These are phyloP conservation scores for Ophthalmolycus amberensis DNA, from an alignment of 2,113 vertebrate genomes.

Conservation along the genomic window DNA sequence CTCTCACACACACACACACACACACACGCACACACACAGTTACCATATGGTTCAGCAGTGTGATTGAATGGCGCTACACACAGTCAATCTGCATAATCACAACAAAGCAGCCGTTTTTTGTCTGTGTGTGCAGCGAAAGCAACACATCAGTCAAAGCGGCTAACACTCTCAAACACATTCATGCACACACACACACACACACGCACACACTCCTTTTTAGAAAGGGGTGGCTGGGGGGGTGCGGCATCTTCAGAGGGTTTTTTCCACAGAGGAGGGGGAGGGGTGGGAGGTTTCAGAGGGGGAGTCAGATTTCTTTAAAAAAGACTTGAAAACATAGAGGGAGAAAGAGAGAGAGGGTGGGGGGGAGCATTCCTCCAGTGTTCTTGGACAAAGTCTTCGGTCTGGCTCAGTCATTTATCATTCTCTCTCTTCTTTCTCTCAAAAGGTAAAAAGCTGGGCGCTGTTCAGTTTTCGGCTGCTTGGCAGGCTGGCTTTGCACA, in stretches of 20 bases:
- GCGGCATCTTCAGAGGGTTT: slow-evolving; percentile 65
- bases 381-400: slow-evolving; percentile 46
- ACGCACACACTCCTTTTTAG: slow-evolving; percentile 39
- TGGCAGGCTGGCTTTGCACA: slow-evolving; percentile 12
- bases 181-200: slow-evolving; percentile 17
- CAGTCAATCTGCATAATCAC: slow-evolving; percentile 69
- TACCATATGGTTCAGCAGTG: slow-evolving; percentile 57
- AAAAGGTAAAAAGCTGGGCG: slow-evolving; percentile 32
- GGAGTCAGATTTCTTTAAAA: slow-evolving; percentile 71
- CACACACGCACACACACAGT: slow-evolving; percentile 13
- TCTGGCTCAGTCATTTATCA: slow-evolving; percentile 33
- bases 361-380: slow-evolving; percentile 30
- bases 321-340: slow-evolving; percentile 43
- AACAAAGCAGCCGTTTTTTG: slow-evolving; percentile 62
- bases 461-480: slow-evolving; percentile 36
- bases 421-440: slow-evolving; percentile 45
- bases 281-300: slow-evolving; percentile 47
- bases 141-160: slow-evolving; percentile 55
- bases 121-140: slow-evolving; percentile 38
- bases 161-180: slow-evolving; percentile 11
- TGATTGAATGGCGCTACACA: slow-evolving; percentile 39
- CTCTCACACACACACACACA: slow-evolving; percentile 14
- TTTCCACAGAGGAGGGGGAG: slow-evolving; percentile 42
- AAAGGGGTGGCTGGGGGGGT: slow-evolving; percentile 29
- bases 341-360: neutral